A percentile compares a stretch with the other conserved stretches of the same genome.
These are phyloP conservation scores for Mactra quadrangularis DNA, from an alignment of 1,140 invertebrate genomes.

Conservation along the genomic window DNA sequence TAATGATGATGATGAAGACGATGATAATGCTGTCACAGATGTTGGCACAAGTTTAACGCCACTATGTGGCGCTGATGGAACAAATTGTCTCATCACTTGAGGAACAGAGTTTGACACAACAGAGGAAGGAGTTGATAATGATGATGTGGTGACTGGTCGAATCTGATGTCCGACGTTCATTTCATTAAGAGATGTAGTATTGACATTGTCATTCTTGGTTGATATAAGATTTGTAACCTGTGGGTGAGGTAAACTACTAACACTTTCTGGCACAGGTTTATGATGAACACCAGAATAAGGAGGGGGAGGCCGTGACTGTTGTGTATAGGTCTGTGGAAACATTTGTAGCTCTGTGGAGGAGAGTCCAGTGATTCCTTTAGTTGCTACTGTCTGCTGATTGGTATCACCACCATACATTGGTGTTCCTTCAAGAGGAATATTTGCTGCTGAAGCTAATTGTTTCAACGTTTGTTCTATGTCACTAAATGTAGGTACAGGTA, in stretches of 20 bases:
- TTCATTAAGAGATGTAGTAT: constrained; percentile 13
- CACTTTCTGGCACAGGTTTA: constrained; percentile 10
- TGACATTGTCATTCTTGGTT: not conserved
- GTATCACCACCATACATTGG: constrained; percentile 7
- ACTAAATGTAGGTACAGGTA: constrained; percentile 48
- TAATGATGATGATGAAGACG: constrained; percentile 42
- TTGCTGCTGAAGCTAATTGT: constrained; percentile 47
- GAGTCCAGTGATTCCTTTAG: not conserved
- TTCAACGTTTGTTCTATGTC: constrained; percentile 58
- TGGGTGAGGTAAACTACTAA: constrained; percentile 1
- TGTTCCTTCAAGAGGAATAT: constrained; percentile 43
- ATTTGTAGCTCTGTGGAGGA: constrained; percentile 33
- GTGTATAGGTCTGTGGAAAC: constrained; percentile 13
- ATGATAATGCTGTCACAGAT: constrained; percentile 47
- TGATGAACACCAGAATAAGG: constrained; percentile 61
- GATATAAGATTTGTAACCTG: not conserved
- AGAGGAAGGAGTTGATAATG: constrained; percentile 2
- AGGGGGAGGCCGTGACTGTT: constrained; percentile 44
- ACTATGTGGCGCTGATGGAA: constrained; percentile 27
- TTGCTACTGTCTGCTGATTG: not conserved
- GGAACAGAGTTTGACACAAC: constrained; percentile 6
- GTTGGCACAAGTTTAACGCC: constrained; percentile 37
- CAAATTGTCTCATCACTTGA: constrained; percentile 20
- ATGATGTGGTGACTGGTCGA: constrained; percentile 26
- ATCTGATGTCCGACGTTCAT: constrained; percentile 20